Percentiles rank a stretch among this genome's conserved stretches.
Conservation (phyloP, 1,140 invertebrate genomes). For the Glossosoma conforme region DNA sequence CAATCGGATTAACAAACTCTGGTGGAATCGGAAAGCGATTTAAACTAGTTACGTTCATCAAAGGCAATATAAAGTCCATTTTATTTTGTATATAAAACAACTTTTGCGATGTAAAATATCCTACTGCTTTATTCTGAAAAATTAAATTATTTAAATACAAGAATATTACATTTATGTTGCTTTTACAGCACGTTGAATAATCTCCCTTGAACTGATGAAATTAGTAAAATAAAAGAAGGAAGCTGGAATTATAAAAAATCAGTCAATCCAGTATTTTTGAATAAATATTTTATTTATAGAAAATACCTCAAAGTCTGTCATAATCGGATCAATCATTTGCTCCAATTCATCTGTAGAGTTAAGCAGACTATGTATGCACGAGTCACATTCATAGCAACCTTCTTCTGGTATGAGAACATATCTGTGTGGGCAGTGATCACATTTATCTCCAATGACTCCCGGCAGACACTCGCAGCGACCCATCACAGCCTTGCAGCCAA, state of each 20-base stretch:
- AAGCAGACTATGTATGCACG: conserved; percentile 81
- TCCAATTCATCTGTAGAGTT: conserved; percentile 79
- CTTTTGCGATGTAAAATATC: conserved; percentile 73
- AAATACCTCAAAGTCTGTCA: conserved; percentile 64
- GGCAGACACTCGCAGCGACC: conserved; percentile 94
- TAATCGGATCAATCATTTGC: conserved; percentile 57
- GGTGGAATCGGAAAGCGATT: too few species aligned
- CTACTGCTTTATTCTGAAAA: conserved; percentile 61
- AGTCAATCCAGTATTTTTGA: not conserved
- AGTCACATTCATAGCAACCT: conserved; percentile 80
- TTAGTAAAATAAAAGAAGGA: not conserved
- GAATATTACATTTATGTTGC: too few species aligned
- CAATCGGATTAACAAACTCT: too few species aligned
- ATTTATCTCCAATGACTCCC: conserved; percentile 92
- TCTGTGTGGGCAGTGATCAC: conserved; percentile 83
- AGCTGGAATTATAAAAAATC: not conserved
- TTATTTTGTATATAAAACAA: conserved; percentile 70
- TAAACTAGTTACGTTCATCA: too few species aligned
- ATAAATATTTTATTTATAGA: not conserved
- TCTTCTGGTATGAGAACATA: conserved; percentile 63
- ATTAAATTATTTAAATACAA: too few species aligned
- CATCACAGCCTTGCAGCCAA: conserved; percentile 80
- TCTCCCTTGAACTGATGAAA: not conserved
- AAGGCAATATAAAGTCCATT: too few species aligned
- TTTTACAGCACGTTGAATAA: too few species aligned